Evolutionary conservation across 2,797 vertebrate genomes (phyloP).

Genomic region (Coilia nasus): DNA sequence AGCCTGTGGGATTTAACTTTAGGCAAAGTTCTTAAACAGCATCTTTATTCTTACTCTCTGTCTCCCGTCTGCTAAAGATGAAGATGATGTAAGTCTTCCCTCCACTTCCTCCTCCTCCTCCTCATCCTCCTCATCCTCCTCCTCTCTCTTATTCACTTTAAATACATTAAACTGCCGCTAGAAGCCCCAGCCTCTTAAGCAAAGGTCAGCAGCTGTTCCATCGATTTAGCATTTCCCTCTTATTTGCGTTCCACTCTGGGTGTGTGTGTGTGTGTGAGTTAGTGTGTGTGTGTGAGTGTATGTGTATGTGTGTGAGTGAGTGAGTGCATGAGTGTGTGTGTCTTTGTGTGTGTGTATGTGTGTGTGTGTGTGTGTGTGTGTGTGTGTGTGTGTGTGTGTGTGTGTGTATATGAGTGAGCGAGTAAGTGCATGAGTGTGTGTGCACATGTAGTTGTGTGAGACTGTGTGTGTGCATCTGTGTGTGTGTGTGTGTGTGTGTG

Average conservation of each 20-base stretch:
- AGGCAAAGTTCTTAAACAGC: neutral
- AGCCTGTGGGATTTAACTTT: neutral
- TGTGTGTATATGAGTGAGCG: neutral
- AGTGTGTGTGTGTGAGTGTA: neutral
- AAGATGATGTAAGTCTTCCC: too few species aligned
- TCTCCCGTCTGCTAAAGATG: neutral
- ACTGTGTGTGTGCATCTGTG: neutral
- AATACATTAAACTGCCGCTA: slow-evolving; percentile 52
- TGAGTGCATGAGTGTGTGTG: neutral
- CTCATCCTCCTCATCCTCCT: too few species aligned
- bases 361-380: neutral
- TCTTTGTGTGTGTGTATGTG: neutral
- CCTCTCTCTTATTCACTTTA: slow-evolving; percentile 34
- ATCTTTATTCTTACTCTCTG: neutral
- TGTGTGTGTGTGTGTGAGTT: slow-evolving; percentile 10
- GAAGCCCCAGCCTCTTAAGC: slow-evolving; percentile 59
- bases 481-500: neutral
- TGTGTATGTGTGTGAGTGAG: neutral
- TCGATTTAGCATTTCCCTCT: slow-evolving; percentile 56
- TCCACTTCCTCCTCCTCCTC: too few species aligned
- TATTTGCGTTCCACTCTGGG: slow-evolving; percentile 24
- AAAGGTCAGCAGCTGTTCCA: slow-evolving; percentile 58
- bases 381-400: neutral
- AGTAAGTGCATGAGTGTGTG: neutral
- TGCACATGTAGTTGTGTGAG: too few species aligned